Evolutionary conservation across 2,113 vertebrate species (phyloP), one percentile per base, ranked within the genome.

Genomic region (Cercocebus atys): DNA sequence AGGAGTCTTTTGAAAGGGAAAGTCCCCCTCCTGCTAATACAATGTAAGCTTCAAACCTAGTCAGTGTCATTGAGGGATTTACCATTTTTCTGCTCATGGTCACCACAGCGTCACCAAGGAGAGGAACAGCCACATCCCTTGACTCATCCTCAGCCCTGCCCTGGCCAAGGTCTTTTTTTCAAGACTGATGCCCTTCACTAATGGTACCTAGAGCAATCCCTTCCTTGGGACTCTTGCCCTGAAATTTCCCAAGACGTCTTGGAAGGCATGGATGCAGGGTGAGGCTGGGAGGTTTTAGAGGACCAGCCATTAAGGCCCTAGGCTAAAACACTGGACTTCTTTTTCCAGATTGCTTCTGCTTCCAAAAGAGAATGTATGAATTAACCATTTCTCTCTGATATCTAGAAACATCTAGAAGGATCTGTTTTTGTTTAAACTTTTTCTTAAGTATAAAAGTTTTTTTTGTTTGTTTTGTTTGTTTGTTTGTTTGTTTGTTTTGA

Each of bases 361-460:
- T 87, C 38, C 50, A 76, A 89, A 91, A 94, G n/a, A 55, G 47
- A 92, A 73, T 32, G 9, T 43, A 57, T 84, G 27, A 79, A 35
- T 88, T 79, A 88, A 59, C n/a, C 43, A 79, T 92, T 81, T 94
- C 40, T 90, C 45, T 76, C 57, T 96, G 40, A 2, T 13, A 38
- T 94, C 13, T 85, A n/a, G 72, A 94, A 86, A 61, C 35, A 78
- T 61, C 70, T 27, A 30, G 61, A 64, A 64, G 30, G 25, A 40
- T 76, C 6, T 47, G 38, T 32, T 83, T 8, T 89, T 55, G 12
- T 75, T 72, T 90, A 40, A 70, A 45, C 20, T 8, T 8, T 2
- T 40, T 94, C 91, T 81, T 17, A 95, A 92, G 50, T 59, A 86
- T 90, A 50, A 45, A 96, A 45, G 5, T 66, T 64, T 64, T 61